A percentile compares a stretch with the other conserved stretches of the same genome.
These are phyloP conservation scores for Sphenodon punctatus DNA, from an alignment of 2,797 vertebrate genomes.

Conservation along the genomic window DNA sequence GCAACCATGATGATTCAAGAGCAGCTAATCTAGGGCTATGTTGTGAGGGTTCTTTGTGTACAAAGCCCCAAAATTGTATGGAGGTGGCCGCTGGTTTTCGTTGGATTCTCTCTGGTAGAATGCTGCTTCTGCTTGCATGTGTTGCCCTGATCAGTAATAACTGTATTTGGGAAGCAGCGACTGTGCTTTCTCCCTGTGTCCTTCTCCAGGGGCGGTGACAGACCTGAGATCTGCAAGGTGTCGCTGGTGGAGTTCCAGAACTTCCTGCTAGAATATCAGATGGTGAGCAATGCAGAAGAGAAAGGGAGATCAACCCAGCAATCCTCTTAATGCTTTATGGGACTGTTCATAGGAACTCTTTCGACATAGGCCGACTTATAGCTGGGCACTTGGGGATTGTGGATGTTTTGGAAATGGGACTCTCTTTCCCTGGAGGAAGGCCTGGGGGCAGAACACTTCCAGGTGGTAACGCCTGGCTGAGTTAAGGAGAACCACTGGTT, in stretches of 20 bases:
- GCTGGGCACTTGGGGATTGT: not conserved
- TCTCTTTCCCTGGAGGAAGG: not conserved
- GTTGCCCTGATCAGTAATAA: not conserved
- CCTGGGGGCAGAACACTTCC: not conserved
- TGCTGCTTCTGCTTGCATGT: not conserved
- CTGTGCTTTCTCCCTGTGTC: conserved; percentile 21
- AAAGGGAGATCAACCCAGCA: fast-evolving
- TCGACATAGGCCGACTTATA: not conserved
- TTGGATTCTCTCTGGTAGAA: no score
- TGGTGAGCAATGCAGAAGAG: conserved; percentile 74
- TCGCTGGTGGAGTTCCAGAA: conserved; percentile 89
- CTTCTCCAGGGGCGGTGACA: conserved; percentile 81
- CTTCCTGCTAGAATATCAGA: conserved; percentile 91
- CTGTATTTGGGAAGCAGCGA: not conserved
- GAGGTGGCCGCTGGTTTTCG: no score
- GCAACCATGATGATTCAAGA: no score
- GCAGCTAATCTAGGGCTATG: no score
- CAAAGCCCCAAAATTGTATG: no score
- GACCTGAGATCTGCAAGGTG: conserved; percentile 85
- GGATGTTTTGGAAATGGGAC: not conserved
- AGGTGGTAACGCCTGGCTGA: not conserved
- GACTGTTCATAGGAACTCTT: fast-evolving
- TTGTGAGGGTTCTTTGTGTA: no score
- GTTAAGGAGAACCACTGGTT: fast-evolving
- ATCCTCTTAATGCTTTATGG: not conserved